phyloP scores from a whole-genome alignment of 2,888 invertebrate genomes.

The Orchestes rusci region DNA sequence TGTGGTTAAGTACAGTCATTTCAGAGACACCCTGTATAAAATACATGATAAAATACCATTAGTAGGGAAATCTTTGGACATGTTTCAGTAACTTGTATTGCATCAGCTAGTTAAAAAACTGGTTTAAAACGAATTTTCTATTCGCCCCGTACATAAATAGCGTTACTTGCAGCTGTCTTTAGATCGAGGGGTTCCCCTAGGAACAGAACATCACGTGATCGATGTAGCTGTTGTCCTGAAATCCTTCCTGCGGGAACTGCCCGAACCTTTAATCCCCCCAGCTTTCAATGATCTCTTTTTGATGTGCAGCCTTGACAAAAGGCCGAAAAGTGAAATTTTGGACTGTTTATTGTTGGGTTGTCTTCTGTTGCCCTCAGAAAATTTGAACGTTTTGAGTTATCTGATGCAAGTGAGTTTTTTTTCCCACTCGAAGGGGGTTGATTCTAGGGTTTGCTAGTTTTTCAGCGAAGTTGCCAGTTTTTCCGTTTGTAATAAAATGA shows the following conservation, averaged over 20 bases:
- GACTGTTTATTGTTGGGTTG: conserved; percentile 60
- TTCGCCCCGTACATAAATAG: too few species aligned
- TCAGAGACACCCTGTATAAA: too few species aligned
- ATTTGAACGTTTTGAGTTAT: conserved; percentile 73
- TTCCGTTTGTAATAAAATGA: conserved; percentile 74
- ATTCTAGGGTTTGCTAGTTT: conserved; percentile 47
- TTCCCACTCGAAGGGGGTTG: not conserved
- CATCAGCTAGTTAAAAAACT: too few species aligned
- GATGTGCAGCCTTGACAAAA: conserved; percentile 51
- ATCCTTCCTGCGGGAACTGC: conserved; percentile 75
- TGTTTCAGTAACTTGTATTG: too few species aligned
- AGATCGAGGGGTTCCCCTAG: conserved; percentile 64
- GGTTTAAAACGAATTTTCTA: too few species aligned
- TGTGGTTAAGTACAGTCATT: too few species aligned
- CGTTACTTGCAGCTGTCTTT: conserved; percentile 57
- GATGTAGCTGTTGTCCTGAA: conserved; percentile 84
- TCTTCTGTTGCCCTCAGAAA: conserved; percentile 65
- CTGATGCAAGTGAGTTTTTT: conserved; percentile 60
- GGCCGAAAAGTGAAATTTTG: conserved; percentile 47
- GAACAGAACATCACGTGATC: conserved; percentile 66
- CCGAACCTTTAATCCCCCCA: conserved; percentile 74
- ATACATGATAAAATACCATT: too few species aligned
- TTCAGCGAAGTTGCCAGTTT: conserved; percentile 61
- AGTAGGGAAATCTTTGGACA: too few species aligned
- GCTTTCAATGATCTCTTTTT: conserved; percentile 70